Evolutionary conservation across 2,113 vertebrate species (phyloP).

Genomic region (Otocyon megalotis): DNA sequence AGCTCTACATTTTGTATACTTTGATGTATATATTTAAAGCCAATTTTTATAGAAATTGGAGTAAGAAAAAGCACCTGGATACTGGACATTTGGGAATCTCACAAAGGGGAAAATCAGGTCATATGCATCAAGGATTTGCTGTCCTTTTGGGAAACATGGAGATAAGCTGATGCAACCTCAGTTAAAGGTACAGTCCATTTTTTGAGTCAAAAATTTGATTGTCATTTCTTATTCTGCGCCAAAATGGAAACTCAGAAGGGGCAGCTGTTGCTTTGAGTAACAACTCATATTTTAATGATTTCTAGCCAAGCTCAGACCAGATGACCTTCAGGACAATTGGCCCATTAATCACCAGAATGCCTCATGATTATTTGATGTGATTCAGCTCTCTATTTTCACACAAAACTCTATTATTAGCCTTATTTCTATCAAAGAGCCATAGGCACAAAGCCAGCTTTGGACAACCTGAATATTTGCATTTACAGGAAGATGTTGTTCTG

Average conservation of each 20-base stretch:
- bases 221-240: constrained; percentile 15
- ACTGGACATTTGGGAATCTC: neutral
- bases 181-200: constrained; percentile 41
- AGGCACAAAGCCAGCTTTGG: constrained; percentile 54
- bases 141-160: constrained; percentile 27
- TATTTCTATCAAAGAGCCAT: constrained; percentile 64
- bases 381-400: constrained; percentile 62
- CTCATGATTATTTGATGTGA: constrained; percentile 76
- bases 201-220: constrained; percentile 54
- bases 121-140: neutral
- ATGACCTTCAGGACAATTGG: constrained; percentile 77
- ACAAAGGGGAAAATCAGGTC: constrained; percentile 33
- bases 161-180: constrained; percentile 35
- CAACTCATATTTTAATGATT: constrained; percentile 57
- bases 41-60: constrained; percentile 46
- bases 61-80: neutral
- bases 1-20: neutral
- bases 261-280: constrained; percentile 54
- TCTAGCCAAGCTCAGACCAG: constrained; percentile 52
- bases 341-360: constrained; percentile 71
- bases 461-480: constrained; percentile 56
- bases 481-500: constrained; percentile 12
- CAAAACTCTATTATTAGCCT: constrained; percentile 74
- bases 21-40: neutral
- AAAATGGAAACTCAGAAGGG: constrained; percentile 48